A percentile compares a stretch with the other conserved stretches of the same genome.
These are phyloP conservation scores for Drosophila kanekoi DNA, from an alignment of 2,888 invertebrate genomes.

Conservation along the genomic window DNA sequence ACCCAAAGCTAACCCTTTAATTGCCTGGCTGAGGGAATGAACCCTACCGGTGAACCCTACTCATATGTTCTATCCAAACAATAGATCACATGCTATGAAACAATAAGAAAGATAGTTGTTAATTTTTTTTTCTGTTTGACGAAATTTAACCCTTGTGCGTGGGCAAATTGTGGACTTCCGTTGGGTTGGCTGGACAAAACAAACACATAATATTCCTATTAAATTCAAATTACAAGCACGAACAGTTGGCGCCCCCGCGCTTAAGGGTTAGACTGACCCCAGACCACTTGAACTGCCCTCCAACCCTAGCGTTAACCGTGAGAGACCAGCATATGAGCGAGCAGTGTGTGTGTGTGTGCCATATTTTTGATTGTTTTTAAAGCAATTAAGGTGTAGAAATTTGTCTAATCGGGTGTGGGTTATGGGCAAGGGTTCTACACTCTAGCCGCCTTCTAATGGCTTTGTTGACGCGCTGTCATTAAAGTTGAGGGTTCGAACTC, in stretches of 20 bases:
- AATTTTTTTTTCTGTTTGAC: slow-evolving; percentile 16
- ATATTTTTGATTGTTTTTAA: slow-evolving; percentile 70
- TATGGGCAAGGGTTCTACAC: slow-evolving; percentile 2
- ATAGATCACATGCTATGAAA: slow-evolving; percentile 57
- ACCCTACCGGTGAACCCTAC: slow-evolving; percentile 44
- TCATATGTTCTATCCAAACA: slow-evolving; percentile 27
- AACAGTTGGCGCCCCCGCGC: slow-evolving; percentile 56
- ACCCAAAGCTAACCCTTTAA: slow-evolving; percentile 60
- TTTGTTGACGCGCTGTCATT: slow-evolving; percentile 55
- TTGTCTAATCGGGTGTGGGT: slow-evolving; percentile 62
- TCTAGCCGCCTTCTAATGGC: slow-evolving; percentile 36
- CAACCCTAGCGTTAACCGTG: slow-evolving; percentile 48
- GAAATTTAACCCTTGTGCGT: slow-evolving; percentile 56
- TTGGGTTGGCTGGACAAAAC: slow-evolving; percentile 37
- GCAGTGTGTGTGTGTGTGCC: slow-evolving; percentile 39
- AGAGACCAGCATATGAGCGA: slow-evolving; percentile 66
- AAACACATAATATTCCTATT: slow-evolving; percentile 70
- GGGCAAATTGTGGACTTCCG: slow-evolving; percentile 63
- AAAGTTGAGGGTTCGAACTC: slow-evolving; percentile 44
- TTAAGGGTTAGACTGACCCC: slow-evolving; percentile 48
- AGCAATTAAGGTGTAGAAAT: slow-evolving; percentile 72
- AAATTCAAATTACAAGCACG: slow-evolving; percentile 74
- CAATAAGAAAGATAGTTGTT: slow-evolving; percentile 43
- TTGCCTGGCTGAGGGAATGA: slow-evolving; percentile 53
- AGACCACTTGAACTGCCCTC: slow-evolving; percentile 62